Conservation (phyloP, 2,797 vertebrate genomes). For the Vultur gryphus region DNA sequence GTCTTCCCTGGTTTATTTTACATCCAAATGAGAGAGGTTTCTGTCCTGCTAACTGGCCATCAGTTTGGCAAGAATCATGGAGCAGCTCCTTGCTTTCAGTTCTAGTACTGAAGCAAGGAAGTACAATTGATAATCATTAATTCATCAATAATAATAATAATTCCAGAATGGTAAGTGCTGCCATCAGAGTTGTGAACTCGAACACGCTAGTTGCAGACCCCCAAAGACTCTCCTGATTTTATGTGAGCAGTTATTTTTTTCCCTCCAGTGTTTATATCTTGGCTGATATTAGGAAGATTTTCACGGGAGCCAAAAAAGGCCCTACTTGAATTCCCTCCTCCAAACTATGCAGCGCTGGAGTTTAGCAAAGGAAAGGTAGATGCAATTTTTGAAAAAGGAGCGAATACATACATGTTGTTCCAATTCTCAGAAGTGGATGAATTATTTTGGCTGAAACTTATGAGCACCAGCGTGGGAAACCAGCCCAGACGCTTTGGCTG, state of each 20-base stretch:
- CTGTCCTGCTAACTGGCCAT: neutral
- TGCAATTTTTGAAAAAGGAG: neutral
- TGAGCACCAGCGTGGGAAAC: conserved; percentile 2
- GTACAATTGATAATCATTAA: neutral
- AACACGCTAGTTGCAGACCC: neutral
- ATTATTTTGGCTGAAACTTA: neutral
- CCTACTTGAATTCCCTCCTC: neutral
- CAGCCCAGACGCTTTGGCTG: neutral
- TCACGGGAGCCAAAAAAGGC: neutral
- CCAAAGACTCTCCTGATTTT: neutral
- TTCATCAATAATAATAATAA: neutral
- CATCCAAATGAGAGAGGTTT: neutral
- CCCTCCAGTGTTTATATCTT: neutral
- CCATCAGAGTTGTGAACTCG: neutral
- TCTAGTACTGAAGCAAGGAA: neutral
- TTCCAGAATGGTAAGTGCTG: neutral
- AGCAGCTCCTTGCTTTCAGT: neutral
- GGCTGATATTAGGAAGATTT: neutral
- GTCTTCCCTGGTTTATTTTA: neutral
- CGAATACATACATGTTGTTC: neutral
- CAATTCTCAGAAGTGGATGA: neutral
- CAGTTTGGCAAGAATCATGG: neutral
- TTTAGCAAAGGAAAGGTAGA: neutral
- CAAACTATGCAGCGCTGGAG: neutral
- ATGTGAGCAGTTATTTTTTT: neutral